phyloP scores from a whole-genome alignment of 1,140 invertebrate genomes.

The Drosophila nikananu region DNA sequence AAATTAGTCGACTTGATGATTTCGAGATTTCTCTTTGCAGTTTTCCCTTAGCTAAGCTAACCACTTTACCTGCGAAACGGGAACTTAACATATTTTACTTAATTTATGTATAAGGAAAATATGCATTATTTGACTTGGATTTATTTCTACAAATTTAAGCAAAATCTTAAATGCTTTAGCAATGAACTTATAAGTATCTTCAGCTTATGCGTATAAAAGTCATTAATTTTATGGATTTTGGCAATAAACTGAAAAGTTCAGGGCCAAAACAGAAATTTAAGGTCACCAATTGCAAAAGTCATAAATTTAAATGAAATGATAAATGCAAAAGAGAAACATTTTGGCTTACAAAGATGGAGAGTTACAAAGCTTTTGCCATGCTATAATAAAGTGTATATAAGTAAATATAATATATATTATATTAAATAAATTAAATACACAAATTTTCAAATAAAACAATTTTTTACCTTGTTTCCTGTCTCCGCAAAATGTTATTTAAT shows the following conservation, averaged over 20 bases:
- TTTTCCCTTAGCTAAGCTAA: conserved; percentile 8
- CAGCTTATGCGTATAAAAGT: background rate
- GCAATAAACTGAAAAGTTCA: conserved; percentile 9
- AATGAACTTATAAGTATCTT: background rate
- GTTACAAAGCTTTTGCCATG: background rate
- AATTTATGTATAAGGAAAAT: too few relatives aligned
- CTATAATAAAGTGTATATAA: background rate
- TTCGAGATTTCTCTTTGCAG: conserved; percentile 36
- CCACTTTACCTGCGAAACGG: background rate
- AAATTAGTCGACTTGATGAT: conserved; percentile 71
- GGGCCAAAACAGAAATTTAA: background rate
- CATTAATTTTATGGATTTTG: conserved; percentile 11
- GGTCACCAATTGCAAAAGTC: background rate
- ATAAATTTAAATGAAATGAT: conserved; percentile 1
- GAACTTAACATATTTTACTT: too few relatives aligned
- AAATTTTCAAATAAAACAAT: background rate
- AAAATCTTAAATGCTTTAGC: background rate
- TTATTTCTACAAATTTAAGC: background rate
- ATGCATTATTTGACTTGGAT: background rate
- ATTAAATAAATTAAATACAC: background rate
- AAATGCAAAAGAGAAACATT: background rate
- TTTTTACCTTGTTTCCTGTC: background rate
- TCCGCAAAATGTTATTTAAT: conserved; percentile 2
- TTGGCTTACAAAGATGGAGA: background rate
- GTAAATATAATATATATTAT: background rate